A percentile compares a stretch with the other conserved stretches of the same genome.
phyloP scores from a whole-genome alignment of 2,797 vertebrate genomes.

The Chelon labrosus region DNA sequence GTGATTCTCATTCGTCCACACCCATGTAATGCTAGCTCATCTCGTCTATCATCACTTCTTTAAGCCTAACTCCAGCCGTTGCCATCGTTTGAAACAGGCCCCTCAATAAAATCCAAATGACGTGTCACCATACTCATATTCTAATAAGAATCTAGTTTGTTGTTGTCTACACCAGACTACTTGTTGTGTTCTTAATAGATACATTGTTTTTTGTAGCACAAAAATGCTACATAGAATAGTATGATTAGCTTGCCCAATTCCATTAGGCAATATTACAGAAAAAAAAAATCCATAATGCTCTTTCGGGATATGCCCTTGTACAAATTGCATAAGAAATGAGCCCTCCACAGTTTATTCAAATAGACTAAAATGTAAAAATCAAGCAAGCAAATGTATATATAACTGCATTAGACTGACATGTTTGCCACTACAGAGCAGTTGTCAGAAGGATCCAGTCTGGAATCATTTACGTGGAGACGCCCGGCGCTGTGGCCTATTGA shows the following conservation, averaged over 20 bases:
- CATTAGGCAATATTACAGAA: no score
- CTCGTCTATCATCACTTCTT: no score
- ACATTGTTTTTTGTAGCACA: not conserved
- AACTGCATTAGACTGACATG: not conserved
- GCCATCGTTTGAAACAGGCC: no score
- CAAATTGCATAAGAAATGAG: not conserved
- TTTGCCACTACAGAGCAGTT: not conserved
- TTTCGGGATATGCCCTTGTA: not conserved
- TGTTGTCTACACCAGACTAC: no score
- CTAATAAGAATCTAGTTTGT: no score
- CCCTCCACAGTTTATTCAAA: not conserved
- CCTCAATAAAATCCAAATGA: no score
- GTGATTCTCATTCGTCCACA: not conserved
- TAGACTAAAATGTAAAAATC: no score
- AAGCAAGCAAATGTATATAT: no score
- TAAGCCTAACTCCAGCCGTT: no score
- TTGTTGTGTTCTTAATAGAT: no score
- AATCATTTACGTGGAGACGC: slow-evolving; percentile 2
- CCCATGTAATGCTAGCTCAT: not conserved
- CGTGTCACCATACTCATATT: no score
- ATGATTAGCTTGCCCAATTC: not conserved
- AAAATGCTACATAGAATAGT: not conserved
- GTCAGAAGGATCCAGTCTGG: not conserved
- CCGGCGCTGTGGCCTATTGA: not conserved
- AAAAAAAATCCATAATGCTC: not conserved